A percentile compares a stretch with the other conserved stretches of the same genome.
Conservation (phyloP, 2,797 vertebrate genomes). For the Mormyrus proboscirostris region DNA sequence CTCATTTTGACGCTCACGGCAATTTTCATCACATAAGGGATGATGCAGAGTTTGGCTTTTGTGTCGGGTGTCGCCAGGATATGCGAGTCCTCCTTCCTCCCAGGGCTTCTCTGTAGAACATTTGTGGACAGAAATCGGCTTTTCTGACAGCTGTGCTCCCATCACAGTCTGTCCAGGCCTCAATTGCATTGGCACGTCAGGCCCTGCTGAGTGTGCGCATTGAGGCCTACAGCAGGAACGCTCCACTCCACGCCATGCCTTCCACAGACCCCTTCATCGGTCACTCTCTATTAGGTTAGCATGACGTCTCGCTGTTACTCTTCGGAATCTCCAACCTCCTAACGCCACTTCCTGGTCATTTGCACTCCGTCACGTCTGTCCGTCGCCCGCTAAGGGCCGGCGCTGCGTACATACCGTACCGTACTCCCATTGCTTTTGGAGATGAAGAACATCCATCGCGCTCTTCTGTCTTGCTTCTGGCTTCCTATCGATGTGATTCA, state of each 20-base stretch:
- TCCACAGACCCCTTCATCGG: not conserved
- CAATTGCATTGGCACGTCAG: not conserved
- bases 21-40: not conserved
- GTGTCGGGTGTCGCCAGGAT: not conserved
- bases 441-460: not conserved
- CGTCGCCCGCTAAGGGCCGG: not conserved
- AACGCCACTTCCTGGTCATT: not conserved
- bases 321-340: not conserved
- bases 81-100: not conserved
- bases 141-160: not conserved
- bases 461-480: not conserved
- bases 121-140: not conserved
- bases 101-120: not conserved
- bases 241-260: not conserved
- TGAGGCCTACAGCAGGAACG: not conserved
- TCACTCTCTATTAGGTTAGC: not conserved
- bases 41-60: not conserved
- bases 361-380: not conserved
- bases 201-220: not conserved
- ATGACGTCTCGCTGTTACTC: not conserved
- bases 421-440: not conserved
- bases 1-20: not conserved
- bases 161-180: not conserved
- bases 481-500: not conserved
- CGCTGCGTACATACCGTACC: not conserved